Conservation (phyloP, 2,797 vertebrate species). For the Hylomyscus alleni region DNA sequence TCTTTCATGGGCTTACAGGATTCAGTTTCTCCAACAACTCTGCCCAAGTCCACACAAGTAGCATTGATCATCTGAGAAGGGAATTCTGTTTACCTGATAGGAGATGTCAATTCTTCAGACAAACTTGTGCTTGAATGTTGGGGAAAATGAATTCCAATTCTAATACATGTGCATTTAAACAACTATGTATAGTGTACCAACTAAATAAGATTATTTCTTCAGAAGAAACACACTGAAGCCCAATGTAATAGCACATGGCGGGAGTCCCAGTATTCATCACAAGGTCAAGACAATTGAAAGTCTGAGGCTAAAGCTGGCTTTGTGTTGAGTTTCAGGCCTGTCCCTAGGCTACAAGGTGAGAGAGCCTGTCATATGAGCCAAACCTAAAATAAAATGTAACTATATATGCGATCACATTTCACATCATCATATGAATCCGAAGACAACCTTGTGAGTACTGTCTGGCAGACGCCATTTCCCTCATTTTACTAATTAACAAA, state of each 20-base stretch:
- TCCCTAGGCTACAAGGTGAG: not conserved
- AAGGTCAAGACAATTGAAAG: not conserved
- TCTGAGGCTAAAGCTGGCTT: not conserved
- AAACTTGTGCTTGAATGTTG: not conserved
- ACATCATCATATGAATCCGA: constrained; percentile 13
- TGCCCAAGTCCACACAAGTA: not conserved
- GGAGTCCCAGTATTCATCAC: not conserved
- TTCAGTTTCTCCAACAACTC: not conserved
- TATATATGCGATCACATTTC: not conserved
- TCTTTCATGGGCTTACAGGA: not conserved
- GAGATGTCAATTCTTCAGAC: not conserved
- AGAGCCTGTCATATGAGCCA: not conserved
- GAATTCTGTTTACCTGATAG: not conserved
- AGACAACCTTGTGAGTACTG: constrained; percentile 18
- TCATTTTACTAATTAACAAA: constrained; percentile 23
- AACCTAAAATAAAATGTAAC: not conserved
- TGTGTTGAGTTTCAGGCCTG: not conserved
- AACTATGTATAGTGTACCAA: not conserved
- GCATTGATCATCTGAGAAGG: not conserved
- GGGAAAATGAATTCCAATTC: not conserved
- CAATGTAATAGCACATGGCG: not conserved
- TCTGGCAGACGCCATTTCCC: not conserved
- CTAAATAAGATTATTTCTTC: constrained; percentile 11
- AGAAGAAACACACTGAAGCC: not conserved
- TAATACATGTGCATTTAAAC: constrained; percentile 23